A percentile compares a stretch with the other conserved stretches of the same genome.
These are phyloP conservation scores for Mamestra configurata DNA, from an alignment of 1,140 invertebrate genomes.

Conservation along the genomic window DNA sequence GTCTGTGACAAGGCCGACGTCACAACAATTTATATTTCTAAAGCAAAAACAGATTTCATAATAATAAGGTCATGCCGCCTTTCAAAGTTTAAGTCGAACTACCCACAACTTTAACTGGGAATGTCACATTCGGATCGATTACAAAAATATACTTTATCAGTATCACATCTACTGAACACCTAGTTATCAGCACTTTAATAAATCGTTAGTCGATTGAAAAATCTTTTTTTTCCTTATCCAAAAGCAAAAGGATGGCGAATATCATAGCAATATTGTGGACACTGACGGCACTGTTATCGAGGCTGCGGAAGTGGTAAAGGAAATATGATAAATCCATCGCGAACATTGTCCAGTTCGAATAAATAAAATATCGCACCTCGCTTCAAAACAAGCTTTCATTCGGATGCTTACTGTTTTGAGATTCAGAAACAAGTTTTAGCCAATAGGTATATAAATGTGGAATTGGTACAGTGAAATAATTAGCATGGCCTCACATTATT, in stretches of 20 bases:
- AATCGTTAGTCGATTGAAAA: background rate
- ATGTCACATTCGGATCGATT: background rate
- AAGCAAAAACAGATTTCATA: conserved; percentile 30
- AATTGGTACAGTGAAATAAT: background rate
- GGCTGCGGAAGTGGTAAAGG: conserved; percentile 78
- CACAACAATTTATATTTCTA: conserved; percentile 40
- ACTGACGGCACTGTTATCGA: conserved; percentile 65
- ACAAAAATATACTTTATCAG: background rate
- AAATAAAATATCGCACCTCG: conserved; percentile 49
- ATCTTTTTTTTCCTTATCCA: background rate
- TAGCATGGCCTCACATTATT: background rate
- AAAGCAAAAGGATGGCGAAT: conserved; percentile 5
- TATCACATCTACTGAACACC: background rate
- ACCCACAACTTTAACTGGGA: background rate
- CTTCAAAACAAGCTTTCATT: conserved; percentile 37
- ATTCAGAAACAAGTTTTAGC: background rate
- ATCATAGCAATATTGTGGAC: conserved; percentile 30
- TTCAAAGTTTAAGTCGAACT: background rate
- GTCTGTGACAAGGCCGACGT: conserved; percentile 66
- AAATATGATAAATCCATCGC: conserved; percentile 79
- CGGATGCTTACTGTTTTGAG: background rate
- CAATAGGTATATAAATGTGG: background rate
- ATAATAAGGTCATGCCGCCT: conserved; percentile 8
- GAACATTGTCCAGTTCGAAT: conserved; percentile 67
- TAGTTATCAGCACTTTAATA: background rate